A percentile compares a stretch with the other conserved stretches of the same genome.
phyloP scores from a whole-genome alignment of 2,888 invertebrate genomes.

The Latheticus oryzae region DNA sequence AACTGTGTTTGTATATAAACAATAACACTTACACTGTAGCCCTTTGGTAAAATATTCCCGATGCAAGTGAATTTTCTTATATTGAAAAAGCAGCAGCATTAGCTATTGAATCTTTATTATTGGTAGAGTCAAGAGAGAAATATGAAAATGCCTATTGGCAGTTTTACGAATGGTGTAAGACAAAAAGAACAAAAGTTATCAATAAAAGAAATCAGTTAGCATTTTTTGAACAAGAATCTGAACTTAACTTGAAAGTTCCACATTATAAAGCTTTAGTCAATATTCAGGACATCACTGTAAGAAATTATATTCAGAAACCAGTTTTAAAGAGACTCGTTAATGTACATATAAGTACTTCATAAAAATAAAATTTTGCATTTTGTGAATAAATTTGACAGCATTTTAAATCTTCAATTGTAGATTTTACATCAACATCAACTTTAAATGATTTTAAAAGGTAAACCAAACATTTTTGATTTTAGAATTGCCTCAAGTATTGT shows the following conservation, averaged over 20 bases:
- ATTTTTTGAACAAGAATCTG: constrained; percentile 9
- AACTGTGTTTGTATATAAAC: too few species aligned
- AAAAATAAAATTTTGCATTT: too few species aligned
- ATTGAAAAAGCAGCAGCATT: constrained; percentile 1
- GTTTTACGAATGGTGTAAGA: constrained; percentile 10
- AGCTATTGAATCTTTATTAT: constrained; percentile 8
- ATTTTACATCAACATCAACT: too few species aligned
- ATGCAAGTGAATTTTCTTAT: constrained; percentile 17
- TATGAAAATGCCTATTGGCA: constrained; percentile 16
- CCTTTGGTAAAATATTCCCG: constrained; percentile 28
- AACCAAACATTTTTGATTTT: too few species aligned
- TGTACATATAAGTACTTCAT: too few species aligned
- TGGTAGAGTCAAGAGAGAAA: constrained; percentile 3
- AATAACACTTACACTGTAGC: too few species aligned
- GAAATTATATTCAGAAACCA: too few species aligned
- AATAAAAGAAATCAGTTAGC: constrained; percentile 2
- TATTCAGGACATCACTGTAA: constrained; percentile 1
- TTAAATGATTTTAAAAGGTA: too few species aligned
- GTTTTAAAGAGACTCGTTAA: too few species aligned
- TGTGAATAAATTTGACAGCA: too few species aligned
- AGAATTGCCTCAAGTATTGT: too few species aligned
- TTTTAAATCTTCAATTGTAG: too few species aligned
- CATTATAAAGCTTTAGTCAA: constrained; percentile 11
- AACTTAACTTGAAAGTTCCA: not conserved
- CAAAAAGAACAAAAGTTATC: not conserved